phyloP scores from a whole-genome alignment of 1,140 invertebrate genomes.

The Venustaconcha ellipsiformis region DNA sequence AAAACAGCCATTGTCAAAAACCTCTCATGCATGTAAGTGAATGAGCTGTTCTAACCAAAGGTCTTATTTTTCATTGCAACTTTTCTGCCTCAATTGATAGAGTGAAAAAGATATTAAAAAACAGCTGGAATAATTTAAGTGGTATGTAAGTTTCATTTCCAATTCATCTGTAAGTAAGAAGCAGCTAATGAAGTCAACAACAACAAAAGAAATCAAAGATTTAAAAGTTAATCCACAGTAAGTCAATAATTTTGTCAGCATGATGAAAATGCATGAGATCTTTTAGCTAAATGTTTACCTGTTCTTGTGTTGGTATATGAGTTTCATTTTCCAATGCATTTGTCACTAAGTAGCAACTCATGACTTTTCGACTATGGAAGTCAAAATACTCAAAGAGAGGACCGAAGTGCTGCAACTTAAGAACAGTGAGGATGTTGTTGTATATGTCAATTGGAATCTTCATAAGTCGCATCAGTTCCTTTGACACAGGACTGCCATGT shows the following conservation, averaged over 20 bases:
- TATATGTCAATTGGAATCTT: conserved; percentile 96
- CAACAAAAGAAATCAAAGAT: background rate
- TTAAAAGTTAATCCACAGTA: too few relatives aligned
- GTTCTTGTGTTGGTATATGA: conserved; percentile 86
- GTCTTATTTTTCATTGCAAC: too few relatives aligned
- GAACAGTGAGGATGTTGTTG: conserved; percentile 89
- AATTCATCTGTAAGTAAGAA: background rate
- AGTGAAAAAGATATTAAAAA: too few relatives aligned
- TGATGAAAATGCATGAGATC: too few relatives aligned
- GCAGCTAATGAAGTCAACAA: background rate
- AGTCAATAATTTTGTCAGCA: too few relatives aligned
- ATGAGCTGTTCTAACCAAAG: too few relatives aligned
- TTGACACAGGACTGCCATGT: conserved; percentile 85
- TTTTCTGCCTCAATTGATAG: too few relatives aligned
- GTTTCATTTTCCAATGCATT: conserved; percentile 93
- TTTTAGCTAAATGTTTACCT: conserved; percentile 66
- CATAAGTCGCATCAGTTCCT: conserved; percentile 91
- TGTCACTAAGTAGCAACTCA: conserved; percentile 89
- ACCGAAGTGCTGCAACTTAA: conserved; percentile 83
- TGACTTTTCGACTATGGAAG: conserved; percentile 86
- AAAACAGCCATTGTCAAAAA: background rate
- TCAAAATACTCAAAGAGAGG: conserved; percentile 90
- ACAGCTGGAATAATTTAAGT: background rate
- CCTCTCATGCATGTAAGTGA: too few relatives aligned
- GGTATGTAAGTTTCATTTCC: background rate